Conservation (phyloP, 1,140 invertebrate species). For the Musca vetustissima region DNA sequence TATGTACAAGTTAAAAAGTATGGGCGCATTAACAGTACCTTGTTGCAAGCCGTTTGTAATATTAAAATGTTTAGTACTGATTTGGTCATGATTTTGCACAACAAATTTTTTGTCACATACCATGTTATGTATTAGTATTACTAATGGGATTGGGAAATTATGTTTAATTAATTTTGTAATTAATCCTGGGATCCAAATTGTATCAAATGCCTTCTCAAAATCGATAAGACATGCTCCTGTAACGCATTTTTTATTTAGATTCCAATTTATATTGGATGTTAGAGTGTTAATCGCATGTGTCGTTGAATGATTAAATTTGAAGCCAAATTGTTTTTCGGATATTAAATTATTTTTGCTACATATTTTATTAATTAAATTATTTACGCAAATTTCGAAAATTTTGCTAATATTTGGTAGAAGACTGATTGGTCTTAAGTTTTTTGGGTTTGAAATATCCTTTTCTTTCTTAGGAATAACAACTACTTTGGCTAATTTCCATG, state of each 20-base stretch:
- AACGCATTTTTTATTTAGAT: conserved; percentile 1
- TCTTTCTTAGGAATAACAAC: conserved; percentile 6
- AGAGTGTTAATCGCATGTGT: background rate
- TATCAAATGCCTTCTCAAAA: conserved; percentile 14
- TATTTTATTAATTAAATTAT: background rate
- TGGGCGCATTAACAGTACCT: conserved; percentile 13
- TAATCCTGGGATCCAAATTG: background rate
- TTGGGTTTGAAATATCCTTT: background rate
- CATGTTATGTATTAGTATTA: conserved; percentile 18
- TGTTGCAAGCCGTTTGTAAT: conserved; percentile 19
- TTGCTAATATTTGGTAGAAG: conserved; percentile 16
- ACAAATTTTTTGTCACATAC: background rate
- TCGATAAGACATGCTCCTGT: conserved; percentile 5
- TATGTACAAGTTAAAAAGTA: conserved; percentile 22
- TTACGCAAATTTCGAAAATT: conserved; percentile 10
- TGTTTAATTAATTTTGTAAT: background rate
- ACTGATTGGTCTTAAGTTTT: conserved; percentile 5
- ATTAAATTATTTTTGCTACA: background rate
- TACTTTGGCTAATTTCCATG: conserved; percentile 1
- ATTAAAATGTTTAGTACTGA: background rate
- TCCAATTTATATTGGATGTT: conserved; percentile 3
- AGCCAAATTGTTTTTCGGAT: conserved; percentile 2
- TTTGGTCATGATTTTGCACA: background rate
- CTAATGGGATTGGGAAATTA: background rate
- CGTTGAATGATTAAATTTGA: background rate